Base-by-base conservation (phyloP, 2,113 vertebrate species). In the Microtus oregoni region DNA sequence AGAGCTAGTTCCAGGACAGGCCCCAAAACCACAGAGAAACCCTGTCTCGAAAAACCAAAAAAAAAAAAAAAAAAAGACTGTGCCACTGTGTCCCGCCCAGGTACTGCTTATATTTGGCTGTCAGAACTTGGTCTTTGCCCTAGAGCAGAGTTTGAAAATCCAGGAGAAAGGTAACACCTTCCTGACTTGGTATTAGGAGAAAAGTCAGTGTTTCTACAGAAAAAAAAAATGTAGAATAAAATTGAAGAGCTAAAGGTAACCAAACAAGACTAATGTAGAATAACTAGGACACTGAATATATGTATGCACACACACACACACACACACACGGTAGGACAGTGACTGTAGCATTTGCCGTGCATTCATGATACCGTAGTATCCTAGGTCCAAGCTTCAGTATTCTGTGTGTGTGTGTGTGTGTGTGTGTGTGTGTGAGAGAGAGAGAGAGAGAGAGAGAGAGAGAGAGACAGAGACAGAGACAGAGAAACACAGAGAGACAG, bases 221-320 rank as follows among this genome's bases (percentile, higher is more conserved):
- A 13, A 24, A 30, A 17, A 76, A 55, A 55, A 28, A 32, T 44
- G 20, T 44, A 1, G 1, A 91, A 20, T 61, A 94, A 96, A 85
- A 88, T 85, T 14, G 32, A 94, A 90, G 58, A 44, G 67, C 11
- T 30, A 30, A 92, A 91, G 81, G 81, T 32, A 90, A 79, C 41
- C 30, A 89, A 89, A 28, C 41, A 90, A 50, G 55, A 68, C 17
- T 58, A 63, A 82, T 78, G 9, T 26, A 76, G 63, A n/a, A 1
- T 61, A 65, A 92, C 38, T 41, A 75, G 77, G 77, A 75, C 77
- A 86, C n/a, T n/a, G 77, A 83, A 55, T 15, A 50, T 50, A 50
- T 50, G 47, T 50, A 50, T 13, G 12, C 50, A 77, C 28, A 50
- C 7, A 12, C 73, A 50, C 9, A 44, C 50, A 55, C 55, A 55